Base-by-base conservation (phyloP, 2,113 vertebrate genomes). In the Ictidomys tridecemlineatus region DNA sequence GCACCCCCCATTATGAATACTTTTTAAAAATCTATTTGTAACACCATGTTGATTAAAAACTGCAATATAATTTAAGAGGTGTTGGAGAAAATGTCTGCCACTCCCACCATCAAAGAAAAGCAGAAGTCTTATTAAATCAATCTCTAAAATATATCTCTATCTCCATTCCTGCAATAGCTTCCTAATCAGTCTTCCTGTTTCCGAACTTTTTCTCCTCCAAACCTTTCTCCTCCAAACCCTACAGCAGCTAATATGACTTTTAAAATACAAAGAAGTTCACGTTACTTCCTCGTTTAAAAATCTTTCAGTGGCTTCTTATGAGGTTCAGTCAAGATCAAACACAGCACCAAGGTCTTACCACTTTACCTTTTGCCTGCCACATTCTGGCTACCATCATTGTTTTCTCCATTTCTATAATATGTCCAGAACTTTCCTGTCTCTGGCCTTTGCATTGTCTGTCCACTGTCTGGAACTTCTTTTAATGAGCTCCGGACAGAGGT, bases 1-100 rank as follows among this genome's bases (percentile, higher is more conserved):
- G 20, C n/a, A 34, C 45, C 32, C 10, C n/a, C n/a, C 26, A 13
- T 12, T n/a, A 4, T 56, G 76, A 83, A 53, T 78, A 61, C 34
- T 73, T 85, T 88, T 76, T 8, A 58, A 56, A 56, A 56, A 87
- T 74, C 24, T 95, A 16, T 70, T 84, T 85, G 5, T 91, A 85
- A 87, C 20, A 90, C 28, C 42, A 34, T 51, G 17, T 42, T 70
- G 88, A 74, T 26, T 26, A 22, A 92, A 96, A 78, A 82, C 0
- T 76, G 28, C 91, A 92, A 67, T 22, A 24, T 67, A 74, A 97
- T 42, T 89, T 79, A 78, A 84, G 58, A 91, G 22, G 16, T 18
- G 4, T 7, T 84, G 65, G 28, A 32, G 53, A 58, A 79, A 65
- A 83, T 67, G 48, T 86, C 45, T 45, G 45, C 45, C 61, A 61